Evolutionary conservation across 2,113 vertebrate genomes (phyloP), one percentile per base, ranked within the genome.

Genomic region (Glareola pratincola): DNA sequence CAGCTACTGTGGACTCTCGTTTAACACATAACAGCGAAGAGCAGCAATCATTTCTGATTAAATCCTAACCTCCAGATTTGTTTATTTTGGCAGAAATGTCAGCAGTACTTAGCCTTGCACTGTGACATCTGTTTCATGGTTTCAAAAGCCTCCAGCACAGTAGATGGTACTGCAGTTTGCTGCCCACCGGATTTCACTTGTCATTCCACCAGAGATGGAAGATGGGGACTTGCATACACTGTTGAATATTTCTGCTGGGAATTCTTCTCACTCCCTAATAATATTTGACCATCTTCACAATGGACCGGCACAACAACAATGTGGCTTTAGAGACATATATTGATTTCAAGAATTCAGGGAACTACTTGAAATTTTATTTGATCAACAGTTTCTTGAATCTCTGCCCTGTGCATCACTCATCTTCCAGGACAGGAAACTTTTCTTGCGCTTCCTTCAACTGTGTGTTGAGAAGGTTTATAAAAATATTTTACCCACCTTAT

Each of bases 51-150:
- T 64, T 93, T 92, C 23, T 90, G n/a, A 85, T 90, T 92, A 90
- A 48, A 64, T 43, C 36, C 73, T 72, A 45, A 39, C 32, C 23
- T 81, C 30, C 16, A 72, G 47, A 68, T 88, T 67, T 90, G 45
- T 78, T 91, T 93, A 63, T 85, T 94, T 78, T 88, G 78, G 56
- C 93, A 88, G 66, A 93, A 92, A 78, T 72, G 17, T 79, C 78
- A 90, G 27, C 16, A 43, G 26, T 34, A 79, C 9, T 93, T 56
- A 93, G 57, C 36, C 62, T 93, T 78, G 27, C 48, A 39, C 9
- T 72, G 34, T 48, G 66, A 76, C 62, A 85, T 88, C 77, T 82
- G 48, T 88, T 82, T 79, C 74, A 51, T 20, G 20, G 48, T 68
- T 83, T 88, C 78, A 56, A 20, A 78, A 85, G 29, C 34, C 34